These are phyloP conservation scores for Melanargia galathea DNA, from an alignment of 2,888 invertebrate genomes.

Conservation along the genomic window DNA sequence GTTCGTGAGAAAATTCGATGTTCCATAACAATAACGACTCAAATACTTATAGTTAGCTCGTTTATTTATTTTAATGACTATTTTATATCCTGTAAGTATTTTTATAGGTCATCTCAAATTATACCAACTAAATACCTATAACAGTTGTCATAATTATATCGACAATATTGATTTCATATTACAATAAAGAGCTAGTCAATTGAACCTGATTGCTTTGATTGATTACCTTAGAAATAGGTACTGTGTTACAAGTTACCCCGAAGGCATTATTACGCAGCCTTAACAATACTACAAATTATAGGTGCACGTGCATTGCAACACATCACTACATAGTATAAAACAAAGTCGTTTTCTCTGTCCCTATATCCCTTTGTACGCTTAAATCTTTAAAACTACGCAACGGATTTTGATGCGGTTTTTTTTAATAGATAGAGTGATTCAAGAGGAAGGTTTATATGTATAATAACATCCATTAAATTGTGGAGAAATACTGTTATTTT, in stretches of 20 bases:
- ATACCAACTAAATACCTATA: not conserved
- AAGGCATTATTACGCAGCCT: slow-evolving; percentile 25
- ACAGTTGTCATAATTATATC: slow-evolving; percentile 4
- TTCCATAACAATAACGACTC: slow-evolving; percentile 10
- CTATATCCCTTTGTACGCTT: no score
- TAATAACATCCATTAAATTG: no score
- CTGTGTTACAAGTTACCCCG: slow-evolving; percentile 25
- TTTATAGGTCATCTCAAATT: not conserved
- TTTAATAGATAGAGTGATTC: no score
- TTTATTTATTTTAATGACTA: slow-evolving; percentile 2
- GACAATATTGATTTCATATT: slow-evolving; percentile 18
- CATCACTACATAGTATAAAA: no score
- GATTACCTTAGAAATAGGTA: slow-evolving; percentile 28
- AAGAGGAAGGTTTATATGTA: no score
- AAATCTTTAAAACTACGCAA: no score
- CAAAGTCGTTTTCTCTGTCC: no score
- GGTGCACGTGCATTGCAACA: slow-evolving; percentile 17
- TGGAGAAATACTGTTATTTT: no score
- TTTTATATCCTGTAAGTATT: not conserved
- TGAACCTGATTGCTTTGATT: slow-evolving; percentile 32
- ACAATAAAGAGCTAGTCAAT: slow-evolving; percentile 24
- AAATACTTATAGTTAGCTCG: not conserved
- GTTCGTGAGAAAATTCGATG: slow-evolving; percentile 22
- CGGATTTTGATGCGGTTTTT: no score
- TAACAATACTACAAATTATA: slow-evolving; percentile 28